These are phyloP conservation scores for Kryptolebias marmoratus DNA, from an alignment of 2,113 vertebrate species.

Conservation along the genomic window DNA sequence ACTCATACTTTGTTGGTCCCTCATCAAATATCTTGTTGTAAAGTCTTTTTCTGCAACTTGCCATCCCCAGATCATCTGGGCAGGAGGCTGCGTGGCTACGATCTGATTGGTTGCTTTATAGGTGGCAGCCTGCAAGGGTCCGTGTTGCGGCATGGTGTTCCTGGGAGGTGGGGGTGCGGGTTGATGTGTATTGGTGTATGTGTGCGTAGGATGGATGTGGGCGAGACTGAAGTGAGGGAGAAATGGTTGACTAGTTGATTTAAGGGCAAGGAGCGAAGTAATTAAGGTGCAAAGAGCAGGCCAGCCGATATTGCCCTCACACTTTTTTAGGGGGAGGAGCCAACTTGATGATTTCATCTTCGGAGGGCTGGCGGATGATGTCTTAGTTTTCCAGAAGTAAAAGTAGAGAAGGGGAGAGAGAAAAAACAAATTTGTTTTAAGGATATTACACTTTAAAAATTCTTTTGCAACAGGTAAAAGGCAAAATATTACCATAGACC, in stretches of 20 bases:
- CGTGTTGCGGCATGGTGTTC: constrained; percentile 35
- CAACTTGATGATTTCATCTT: constrained; percentile 96
- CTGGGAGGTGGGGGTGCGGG: background rate
- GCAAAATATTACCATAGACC: background rate
- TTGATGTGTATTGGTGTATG: background rate
- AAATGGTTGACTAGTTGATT: constrained; percentile 47
- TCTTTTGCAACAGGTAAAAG: background rate
- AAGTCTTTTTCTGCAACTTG: constrained; percentile 18
- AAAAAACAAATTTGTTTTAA: background rate
- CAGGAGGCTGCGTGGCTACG: constrained; percentile 48
- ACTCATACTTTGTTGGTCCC: constrained; percentile 25
- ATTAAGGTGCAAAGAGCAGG: constrained; percentile 66
- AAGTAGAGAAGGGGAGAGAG: constrained; percentile 13
- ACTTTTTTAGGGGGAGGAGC: constrained; percentile 93
- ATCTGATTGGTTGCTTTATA: constrained; percentile 68
- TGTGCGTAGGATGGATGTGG: constrained; percentile 7
- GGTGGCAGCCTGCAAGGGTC: constrained; percentile 28
- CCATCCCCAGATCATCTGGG: constrained; percentile 22
- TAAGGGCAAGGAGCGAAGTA: constrained; percentile 64
- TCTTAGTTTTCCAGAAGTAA: constrained; percentile 72
- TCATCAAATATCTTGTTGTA: constrained; percentile 51
- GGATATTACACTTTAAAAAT: background rate
- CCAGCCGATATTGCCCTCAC: constrained; percentile 72
- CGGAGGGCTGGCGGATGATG: constrained; percentile 94
- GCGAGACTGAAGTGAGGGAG: constrained; percentile 1